These are phyloP conservation scores for Rhineura floridana DNA, from an alignment of 2,113 vertebrate genomes.

Conservation along the genomic window DNA sequence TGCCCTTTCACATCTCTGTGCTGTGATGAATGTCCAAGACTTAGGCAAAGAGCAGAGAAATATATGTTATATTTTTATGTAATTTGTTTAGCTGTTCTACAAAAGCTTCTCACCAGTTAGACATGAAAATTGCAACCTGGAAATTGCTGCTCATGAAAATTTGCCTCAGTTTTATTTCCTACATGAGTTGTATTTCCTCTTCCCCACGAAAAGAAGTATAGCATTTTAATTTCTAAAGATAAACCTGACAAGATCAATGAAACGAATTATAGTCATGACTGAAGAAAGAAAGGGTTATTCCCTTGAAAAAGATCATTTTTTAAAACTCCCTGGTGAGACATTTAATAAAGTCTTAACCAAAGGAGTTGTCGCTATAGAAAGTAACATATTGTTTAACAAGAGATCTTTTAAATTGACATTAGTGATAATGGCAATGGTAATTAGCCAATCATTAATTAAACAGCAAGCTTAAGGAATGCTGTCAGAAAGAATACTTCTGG, in stretches of 20 bases:
- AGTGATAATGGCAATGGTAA: conserved; percentile 37
- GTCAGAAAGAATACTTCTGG: conserved; percentile 4
- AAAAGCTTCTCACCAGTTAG: neutral
- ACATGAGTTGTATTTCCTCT: neutral
- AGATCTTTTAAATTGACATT: conserved; percentile 34
- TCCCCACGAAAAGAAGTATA: neutral
- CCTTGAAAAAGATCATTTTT: conserved; percentile 30
- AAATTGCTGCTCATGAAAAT: neutral
- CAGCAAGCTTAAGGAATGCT: conserved; percentile 37
- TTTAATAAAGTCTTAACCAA: conserved; percentile 29
- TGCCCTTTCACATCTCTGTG: too few relatives aligned
- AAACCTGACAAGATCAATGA: conserved; percentile 2
- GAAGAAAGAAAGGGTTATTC: neutral
- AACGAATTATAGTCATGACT: neutral
- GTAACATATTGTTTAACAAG: conserved; percentile 39
- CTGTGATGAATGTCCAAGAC: neutral
- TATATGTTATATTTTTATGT: neutral
- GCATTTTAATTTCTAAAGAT: neutral
- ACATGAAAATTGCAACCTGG: neutral
- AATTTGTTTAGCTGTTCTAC: neutral
- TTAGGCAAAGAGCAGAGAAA: neutral
- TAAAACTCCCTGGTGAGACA: conserved; percentile 18
- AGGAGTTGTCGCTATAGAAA: conserved; percentile 46
- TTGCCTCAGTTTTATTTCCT: neutral
- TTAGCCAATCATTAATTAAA: conserved; percentile 54